Conservation (phyloP, 1,140 invertebrate species). For the Drosophila guanche region DNA sequence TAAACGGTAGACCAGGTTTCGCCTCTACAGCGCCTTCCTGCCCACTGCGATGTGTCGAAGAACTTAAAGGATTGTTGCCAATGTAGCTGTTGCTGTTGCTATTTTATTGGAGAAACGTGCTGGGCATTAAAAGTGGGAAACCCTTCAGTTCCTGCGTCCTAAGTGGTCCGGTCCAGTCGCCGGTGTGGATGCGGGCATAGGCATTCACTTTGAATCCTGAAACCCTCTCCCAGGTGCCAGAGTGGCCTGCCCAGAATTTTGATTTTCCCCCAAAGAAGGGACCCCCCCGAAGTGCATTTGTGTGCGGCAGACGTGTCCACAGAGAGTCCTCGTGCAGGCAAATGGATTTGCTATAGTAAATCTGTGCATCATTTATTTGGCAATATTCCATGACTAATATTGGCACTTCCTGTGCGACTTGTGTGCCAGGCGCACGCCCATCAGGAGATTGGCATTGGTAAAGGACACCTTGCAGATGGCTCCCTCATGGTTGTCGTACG, state of each 20-base stretch:
- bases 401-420: too few species aligned
- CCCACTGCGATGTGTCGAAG: conserved; percentile 48
- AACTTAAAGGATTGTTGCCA: conserved; percentile 75
- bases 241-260: conserved; percentile 18
- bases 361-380: too few species aligned
- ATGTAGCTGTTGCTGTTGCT: conserved; percentile 46
- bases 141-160: conserved; percentile 32
- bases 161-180: conserved; percentile 73
- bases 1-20: too few species aligned
- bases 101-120: conserved; percentile 77
- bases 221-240: background rate
- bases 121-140: conserved; percentile 60
- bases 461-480: too few species aligned
- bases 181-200: conserved; percentile 32
- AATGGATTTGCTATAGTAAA: too few species aligned
- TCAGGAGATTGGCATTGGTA: too few species aligned
- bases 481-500: too few species aligned
- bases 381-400: too few species aligned
- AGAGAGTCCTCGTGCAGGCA: too few species aligned
- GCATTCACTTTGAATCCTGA: conserved; percentile 57
- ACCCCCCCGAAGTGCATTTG: conserved; percentile 30
- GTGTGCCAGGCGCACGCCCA: too few species aligned
- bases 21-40: background rate
- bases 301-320: conserved; percentile 18
- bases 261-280: conserved; percentile 44